A percentile compares a stretch with the other conserved stretches of the same genome.
Conservation (phyloP, 2,113 vertebrate genomes). For the Antidorcas marsupialis region DNA sequence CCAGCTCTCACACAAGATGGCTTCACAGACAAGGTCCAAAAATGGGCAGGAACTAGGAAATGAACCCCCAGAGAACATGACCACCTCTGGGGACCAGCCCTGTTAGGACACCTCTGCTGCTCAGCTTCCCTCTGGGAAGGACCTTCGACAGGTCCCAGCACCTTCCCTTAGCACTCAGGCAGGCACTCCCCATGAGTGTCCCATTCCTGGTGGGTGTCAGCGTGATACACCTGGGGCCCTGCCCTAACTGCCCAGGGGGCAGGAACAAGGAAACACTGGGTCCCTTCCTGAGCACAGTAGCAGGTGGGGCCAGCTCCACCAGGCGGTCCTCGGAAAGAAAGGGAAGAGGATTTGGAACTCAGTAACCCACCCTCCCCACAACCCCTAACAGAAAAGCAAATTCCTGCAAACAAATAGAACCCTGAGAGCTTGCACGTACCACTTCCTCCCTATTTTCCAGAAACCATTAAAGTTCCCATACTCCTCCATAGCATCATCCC, state of each 20-base stretch:
- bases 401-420: background rate
- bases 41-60: background rate
- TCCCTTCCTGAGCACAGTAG: background rate
- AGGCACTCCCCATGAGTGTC: background rate
- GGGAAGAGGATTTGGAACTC: background rate
- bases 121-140: background rate
- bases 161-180: background rate
- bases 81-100: background rate
- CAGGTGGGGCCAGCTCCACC: background rate
- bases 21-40: background rate
- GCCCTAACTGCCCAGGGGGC: background rate
- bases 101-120: background rate
- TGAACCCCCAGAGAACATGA: background rate
- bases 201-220: background rate
- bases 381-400: background rate
- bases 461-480: background rate
- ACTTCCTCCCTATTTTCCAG: background rate
- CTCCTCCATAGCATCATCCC: background rate
- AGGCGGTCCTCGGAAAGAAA: background rate
- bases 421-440: background rate
- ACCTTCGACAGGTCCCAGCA: background rate
- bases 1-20: background rate
- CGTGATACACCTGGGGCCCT: background rate
- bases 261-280: background rate
- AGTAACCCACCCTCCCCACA: fast-evolving